These are phyloP conservation scores for Emberiza fucata DNA, from an alignment of 2,113 vertebrate species.

Conservation along the genomic window DNA sequence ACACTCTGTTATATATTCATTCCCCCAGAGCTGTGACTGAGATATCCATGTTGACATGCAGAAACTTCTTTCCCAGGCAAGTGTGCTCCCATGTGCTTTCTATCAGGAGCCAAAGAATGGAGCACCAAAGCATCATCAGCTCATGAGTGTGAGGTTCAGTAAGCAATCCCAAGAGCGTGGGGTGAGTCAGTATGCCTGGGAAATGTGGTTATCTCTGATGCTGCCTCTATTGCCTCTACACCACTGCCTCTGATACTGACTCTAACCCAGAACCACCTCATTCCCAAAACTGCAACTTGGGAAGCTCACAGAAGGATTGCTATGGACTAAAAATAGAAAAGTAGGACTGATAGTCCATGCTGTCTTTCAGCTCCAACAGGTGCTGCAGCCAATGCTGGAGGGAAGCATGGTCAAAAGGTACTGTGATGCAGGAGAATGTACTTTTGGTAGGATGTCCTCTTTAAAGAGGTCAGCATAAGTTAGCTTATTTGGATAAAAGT, in stretches of 20 bases:
- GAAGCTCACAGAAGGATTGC: not conserved
- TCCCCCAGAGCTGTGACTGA: not conserved
- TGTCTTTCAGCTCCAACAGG: not conserved
- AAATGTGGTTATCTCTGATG: not conserved
- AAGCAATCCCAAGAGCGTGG: accelerated
- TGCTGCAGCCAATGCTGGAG: not conserved
- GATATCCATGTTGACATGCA: not conserved
- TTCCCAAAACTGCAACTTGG: not conserved
- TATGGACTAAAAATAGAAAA: not conserved
- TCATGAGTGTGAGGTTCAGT: not conserved
- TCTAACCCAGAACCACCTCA: not conserved
- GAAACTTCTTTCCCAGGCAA: not conserved
- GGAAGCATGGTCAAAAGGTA: not conserved
- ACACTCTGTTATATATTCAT: not conserved
- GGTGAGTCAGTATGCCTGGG: not conserved
- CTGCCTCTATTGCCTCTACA: accelerated
- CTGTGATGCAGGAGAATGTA: not conserved
- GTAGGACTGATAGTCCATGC: not conserved
- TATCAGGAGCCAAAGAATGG: not conserved
- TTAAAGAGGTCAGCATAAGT: not conserved
- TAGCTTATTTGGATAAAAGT: not conserved
- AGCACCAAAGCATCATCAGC: not conserved
- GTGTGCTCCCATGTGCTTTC: not conserved
- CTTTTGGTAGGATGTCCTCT: not conserved
- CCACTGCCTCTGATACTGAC: not conserved